Evolutionary conservation across 2,113 vertebrate species (phyloP).

Genomic region (Grus americana): DNA sequence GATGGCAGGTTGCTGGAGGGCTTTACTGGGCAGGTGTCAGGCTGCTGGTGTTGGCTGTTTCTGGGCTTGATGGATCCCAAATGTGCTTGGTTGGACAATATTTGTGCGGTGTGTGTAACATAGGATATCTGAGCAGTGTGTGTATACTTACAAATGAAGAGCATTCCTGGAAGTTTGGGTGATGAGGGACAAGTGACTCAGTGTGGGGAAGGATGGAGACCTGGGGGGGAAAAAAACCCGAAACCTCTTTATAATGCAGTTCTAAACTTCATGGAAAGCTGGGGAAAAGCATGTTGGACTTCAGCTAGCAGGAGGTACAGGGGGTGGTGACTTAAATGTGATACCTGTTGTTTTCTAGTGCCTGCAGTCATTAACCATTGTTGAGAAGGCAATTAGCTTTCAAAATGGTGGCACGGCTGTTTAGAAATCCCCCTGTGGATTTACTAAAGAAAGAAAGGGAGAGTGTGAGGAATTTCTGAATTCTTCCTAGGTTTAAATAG

Average conservation of each 20-base stretch:
- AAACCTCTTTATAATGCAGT: background rate
- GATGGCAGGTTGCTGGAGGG: background rate
- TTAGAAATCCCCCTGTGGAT: background rate
- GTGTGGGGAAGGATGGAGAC: background rate
- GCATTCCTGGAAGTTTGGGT: background rate
- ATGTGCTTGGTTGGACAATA: background rate
- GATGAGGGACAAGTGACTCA: background rate
- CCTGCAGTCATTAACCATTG: background rate
- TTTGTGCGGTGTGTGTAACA: no score
- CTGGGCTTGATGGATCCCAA: background rate
- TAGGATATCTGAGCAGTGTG: background rate
- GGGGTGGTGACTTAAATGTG: background rate
- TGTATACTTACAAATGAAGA: background rate
- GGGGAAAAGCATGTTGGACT: background rate
- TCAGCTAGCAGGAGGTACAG: background rate
- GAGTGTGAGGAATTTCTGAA: background rate
- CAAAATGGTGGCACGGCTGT: background rate
- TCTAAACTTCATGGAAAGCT: background rate
- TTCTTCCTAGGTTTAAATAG: background rate
- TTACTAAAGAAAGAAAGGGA: background rate
- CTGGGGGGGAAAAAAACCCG: accelerated
- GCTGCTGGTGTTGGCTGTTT: background rate
- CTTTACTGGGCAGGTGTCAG: background rate
- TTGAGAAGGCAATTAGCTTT: background rate
- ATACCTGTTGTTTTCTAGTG: background rate